Evolutionary conservation across 2,888 invertebrate species (phyloP).

Genomic region (Pseudococcus viburni): DNA sequence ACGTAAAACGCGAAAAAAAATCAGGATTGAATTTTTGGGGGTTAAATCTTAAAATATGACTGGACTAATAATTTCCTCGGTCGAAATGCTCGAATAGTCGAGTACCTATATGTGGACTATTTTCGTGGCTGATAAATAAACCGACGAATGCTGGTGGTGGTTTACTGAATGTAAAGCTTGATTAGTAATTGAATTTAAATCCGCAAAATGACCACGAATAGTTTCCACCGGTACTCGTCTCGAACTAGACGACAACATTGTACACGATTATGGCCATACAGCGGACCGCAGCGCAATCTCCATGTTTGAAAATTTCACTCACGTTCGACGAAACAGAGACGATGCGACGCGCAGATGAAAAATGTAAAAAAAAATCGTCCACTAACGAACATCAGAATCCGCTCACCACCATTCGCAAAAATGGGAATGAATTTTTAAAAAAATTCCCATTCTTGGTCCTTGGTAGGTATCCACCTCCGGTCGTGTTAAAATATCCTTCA

Average conservation of each 20-base stretch:
- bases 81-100: not conserved
- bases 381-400: not conserved
- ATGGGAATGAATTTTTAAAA: not conserved
- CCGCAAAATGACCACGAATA: constrained; percentile 28
- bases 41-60: too few species aligned
- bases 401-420: not conserved
- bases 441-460: not conserved
- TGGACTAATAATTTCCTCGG: not conserved
- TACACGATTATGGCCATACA: not conserved
- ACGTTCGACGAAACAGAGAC: not conserved
- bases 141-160: not conserved
- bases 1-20: too few species aligned
- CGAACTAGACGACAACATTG: not conserved
- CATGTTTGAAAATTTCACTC: constrained; percentile 5
- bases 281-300: not conserved
- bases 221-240: not conserved
- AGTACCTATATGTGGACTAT: not conserved
- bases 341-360: not conserved
- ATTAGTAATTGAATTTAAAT: constrained; percentile 58
- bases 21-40: too few species aligned
- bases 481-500: constrained; percentile 3
- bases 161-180: constrained; percentile 47
- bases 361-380: constrained; percentile 10
- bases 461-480: not conserved
- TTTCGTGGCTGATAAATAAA: not conserved